Percentiles rank a stretch among this genome's conserved stretches.
Evolutionary conservation across 2,888 invertebrate species (phyloP).

Genomic region (Lasioglossum calceatum): DNA sequence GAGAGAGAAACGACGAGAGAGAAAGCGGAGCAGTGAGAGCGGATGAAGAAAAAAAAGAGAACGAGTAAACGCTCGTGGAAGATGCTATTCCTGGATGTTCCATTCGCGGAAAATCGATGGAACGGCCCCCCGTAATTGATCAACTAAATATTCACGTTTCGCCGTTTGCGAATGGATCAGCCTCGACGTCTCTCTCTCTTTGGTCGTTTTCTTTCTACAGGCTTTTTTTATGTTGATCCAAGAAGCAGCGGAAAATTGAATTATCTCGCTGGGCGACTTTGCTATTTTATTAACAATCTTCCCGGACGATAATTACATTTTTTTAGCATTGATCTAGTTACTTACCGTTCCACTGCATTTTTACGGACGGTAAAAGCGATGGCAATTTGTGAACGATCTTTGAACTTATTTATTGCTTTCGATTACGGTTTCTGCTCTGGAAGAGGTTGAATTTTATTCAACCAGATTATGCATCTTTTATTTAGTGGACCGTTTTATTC

Average conservation of each 20-base stretch:
- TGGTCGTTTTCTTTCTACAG: background rate
- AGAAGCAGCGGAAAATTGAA: background rate
- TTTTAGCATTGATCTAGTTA: background rate
- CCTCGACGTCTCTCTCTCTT: background rate
- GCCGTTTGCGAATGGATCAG: conserved; percentile 46
- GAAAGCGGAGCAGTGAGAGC: background rate
- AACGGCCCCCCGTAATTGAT: conserved; percentile 57
- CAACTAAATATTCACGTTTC: conserved; percentile 60
- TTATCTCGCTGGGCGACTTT: background rate
- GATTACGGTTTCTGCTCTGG: background rate
- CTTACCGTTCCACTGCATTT: background rate
- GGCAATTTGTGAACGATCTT: background rate
- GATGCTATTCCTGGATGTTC: conserved; percentile 29
- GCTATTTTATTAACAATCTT: background rate
- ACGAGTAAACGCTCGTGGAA: conserved; percentile 21
- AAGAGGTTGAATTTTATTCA: background rate
- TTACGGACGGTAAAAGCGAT: background rate
- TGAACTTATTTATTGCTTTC: background rate
- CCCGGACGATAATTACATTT: background rate
- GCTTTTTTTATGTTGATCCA: background rate
- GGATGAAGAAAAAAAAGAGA: background rate
- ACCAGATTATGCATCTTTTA: background rate
- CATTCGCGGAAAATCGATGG: conserved; percentile 38
- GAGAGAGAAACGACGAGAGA: background rate
- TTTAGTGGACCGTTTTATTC: background rate